These are phyloP conservation scores for Eudyptes chrysolophus DNA, from an alignment of 2,113 vertebrate species.

Conservation along the genomic window DNA sequence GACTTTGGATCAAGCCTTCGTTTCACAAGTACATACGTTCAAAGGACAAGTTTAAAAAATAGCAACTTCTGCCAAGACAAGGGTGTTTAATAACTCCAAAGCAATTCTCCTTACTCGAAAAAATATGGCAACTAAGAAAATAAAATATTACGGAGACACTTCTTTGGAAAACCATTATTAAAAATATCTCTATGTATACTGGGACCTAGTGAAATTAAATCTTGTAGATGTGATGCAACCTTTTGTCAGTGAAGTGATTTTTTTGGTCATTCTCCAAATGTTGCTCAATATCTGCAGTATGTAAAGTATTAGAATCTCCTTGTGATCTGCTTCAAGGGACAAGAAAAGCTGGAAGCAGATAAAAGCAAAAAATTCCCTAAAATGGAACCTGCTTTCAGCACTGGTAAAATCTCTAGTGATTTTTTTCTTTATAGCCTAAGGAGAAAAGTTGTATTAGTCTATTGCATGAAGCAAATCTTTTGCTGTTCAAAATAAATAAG, in stretches of 20 bases:
- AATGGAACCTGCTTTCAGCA: conserved; percentile 15
- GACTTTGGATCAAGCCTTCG: neutral
- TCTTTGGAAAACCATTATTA: neutral
- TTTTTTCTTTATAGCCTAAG: neutral
- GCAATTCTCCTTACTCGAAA: neutral
- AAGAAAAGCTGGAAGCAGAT: conserved; percentile 13
- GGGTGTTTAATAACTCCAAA: neutral
- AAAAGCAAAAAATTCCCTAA: conserved; percentile 32
- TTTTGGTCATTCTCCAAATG: conserved; percentile 30
- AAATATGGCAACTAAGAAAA: neutral
- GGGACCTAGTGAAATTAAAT: neutral
- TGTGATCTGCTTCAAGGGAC: conserved; percentile 19
- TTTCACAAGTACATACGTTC: neutral
- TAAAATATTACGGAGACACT: neutral
- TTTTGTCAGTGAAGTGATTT: neutral
- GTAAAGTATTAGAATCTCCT: conserved; percentile 18
- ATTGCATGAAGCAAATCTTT: neutral
- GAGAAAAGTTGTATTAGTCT: neutral
- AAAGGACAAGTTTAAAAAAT: neutral
- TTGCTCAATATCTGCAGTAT: neutral
- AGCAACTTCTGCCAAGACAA: neutral
- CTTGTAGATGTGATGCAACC: neutral
- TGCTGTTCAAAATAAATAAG: neutral
- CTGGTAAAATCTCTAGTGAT: neutral
- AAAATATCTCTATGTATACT: neutral